Percentiles rank a stretch among this genome's conserved stretches.
These are phyloP conservation scores for Caenorhabditis briggsae DNA, from an alignment of 1,140 invertebrate genomes.

Conservation along the genomic window DNA sequence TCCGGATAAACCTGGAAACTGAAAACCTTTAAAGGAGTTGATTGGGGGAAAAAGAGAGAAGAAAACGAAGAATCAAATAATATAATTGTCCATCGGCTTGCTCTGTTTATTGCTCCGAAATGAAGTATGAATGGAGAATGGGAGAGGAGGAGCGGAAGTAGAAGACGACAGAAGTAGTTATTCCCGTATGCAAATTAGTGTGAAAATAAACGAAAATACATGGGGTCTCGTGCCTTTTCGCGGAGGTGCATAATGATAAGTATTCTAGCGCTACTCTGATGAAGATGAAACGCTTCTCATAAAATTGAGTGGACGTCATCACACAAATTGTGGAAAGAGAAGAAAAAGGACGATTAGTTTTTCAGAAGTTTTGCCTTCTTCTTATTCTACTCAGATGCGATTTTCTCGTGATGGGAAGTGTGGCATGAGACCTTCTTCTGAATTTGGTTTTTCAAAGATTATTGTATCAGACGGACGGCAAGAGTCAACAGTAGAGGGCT, in stretches of 20 bases:
- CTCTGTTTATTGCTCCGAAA: conserved; percentile 5
- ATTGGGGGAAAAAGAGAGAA: background rate
- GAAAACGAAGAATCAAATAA: background rate
- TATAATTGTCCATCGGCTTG: conserved; percentile 5
- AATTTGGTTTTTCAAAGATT: background rate
- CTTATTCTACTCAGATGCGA: background rate
- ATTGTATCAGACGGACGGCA: background rate
- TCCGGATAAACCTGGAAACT: background rate
- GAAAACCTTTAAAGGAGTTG: background rate
- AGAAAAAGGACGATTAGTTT: background rate
- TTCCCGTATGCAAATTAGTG: conserved; percentile 31
- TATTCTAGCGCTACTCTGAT: background rate
- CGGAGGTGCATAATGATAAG: conserved; percentile 6
- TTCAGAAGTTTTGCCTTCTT: background rate
- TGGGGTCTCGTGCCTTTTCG: background rate
- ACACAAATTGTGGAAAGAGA: background rate
- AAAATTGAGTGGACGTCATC: background rate
- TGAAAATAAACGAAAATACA: conserved; percentile 4
- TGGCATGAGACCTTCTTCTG: no score
- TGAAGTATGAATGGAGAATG: background rate
- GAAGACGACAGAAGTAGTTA: background rate
- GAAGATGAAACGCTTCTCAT: background rate
- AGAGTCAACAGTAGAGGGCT: background rate
- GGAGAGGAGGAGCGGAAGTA: no score
- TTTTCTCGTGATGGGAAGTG: background rate